Evolutionary conservation across 2,113 vertebrate genomes (phyloP).

Genomic region (Rhinolophus sinicus): DNA sequence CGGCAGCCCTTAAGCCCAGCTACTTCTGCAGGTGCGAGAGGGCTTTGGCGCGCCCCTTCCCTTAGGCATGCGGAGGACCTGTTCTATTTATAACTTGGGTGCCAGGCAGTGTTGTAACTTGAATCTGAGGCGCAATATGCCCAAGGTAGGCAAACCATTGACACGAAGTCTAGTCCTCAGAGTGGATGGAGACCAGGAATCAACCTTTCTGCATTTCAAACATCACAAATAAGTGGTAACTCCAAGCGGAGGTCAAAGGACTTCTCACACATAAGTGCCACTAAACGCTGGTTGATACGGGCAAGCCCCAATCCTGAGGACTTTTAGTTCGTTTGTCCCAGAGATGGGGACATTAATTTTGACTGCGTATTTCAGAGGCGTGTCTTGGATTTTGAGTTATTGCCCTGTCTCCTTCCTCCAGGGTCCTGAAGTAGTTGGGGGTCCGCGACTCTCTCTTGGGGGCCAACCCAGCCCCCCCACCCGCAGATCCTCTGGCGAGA

Average conservation of each 20-base stretch:
- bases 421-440: not conserved
- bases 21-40: fast-evolving
- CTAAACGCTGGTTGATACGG: not conserved
- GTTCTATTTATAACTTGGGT: not conserved
- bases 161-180: not conserved
- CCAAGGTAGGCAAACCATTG: not conserved
- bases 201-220: not conserved
- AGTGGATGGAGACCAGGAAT: not conserved
- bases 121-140: not conserved
- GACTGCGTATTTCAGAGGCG: not conserved
- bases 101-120: not conserved
- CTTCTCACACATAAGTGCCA: not conserved
- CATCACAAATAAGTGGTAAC: not conserved
- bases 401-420: not conserved
- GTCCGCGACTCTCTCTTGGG: not conserved
- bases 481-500: fast-evolving
- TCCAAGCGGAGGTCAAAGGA: not conserved
- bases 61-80: fast-evolving
- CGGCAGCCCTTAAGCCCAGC: not conserved
- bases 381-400: not conserved
- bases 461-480: fast-evolving
- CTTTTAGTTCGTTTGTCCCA: not conserved
- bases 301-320: too few species aligned
- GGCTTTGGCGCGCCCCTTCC: not conserved
- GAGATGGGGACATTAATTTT: not conserved